Conservation (phyloP, 2,888 invertebrate species). For the Trachelus troglodyta region DNA sequence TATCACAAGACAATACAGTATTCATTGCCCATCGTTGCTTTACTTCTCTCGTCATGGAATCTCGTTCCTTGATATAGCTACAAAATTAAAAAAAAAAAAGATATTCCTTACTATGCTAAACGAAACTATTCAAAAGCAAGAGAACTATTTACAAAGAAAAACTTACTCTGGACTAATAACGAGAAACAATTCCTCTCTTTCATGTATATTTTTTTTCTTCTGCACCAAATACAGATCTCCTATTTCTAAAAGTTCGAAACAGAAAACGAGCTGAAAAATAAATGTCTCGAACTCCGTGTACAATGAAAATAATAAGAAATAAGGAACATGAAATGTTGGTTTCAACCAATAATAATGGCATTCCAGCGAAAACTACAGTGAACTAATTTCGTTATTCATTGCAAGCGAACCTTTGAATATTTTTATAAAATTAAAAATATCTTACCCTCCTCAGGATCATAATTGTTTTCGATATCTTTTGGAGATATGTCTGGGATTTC, state of each 20-base stretch:
- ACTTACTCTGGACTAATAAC: conserved; percentile 65
- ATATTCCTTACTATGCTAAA: not conserved
- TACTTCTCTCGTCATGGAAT: conserved; percentile 62
- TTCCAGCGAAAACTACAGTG: too few relatives aligned
- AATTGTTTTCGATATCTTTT: conserved; percentile 25
- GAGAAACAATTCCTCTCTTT: conserved; percentile 66
- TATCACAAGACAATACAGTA: conserved; percentile 57
- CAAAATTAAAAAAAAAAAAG: conserved; percentile 27
- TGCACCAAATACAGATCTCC: conserved; percentile 61
- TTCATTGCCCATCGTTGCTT: conserved; percentile 62
- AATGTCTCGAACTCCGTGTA: not conserved
- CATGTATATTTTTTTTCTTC: conserved; percentile 59
- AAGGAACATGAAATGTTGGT: too few relatives aligned
- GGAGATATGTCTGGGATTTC: not conserved
- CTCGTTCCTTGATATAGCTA: conserved; percentile 69
- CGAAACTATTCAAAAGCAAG: not conserved
- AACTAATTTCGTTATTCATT: not conserved
- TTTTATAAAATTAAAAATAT: conserved; percentile 1
- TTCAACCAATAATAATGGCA: too few relatives aligned
- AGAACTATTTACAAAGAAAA: not conserved
- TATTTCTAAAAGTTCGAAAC: conserved; percentile 38
- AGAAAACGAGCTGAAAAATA: not conserved
- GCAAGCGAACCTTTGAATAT: not conserved
- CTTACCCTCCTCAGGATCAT: conserved; percentile 54
- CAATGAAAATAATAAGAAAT: not conserved